These are phyloP conservation scores for Cygnus olor DNA, from an alignment of 2,797 vertebrate species.

Conservation along the genomic window DNA sequence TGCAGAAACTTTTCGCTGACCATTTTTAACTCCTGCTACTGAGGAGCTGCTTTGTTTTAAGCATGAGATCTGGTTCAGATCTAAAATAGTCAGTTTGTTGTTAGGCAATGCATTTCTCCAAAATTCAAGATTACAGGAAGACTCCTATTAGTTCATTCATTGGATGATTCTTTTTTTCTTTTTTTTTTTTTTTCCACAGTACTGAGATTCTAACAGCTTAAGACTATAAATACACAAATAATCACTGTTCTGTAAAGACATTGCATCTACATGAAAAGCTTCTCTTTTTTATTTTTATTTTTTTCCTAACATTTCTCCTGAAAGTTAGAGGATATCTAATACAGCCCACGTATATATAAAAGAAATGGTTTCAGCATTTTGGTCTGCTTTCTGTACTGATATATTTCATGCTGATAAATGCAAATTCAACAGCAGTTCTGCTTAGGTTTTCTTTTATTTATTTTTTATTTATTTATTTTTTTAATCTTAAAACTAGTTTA, in stretches of 20 bases:
- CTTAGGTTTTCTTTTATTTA: background rate
- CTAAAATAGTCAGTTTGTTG: background rate
- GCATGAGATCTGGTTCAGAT: background rate
- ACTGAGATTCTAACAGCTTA: background rate
- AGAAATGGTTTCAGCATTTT: background rate
- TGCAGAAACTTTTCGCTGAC: background rate
- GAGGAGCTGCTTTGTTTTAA: background rate
- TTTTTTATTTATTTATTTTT: background rate
- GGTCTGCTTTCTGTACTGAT: slow-evolving; percentile 38
- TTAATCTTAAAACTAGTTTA: background rate
- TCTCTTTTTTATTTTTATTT: background rate
- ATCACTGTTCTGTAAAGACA: background rate
- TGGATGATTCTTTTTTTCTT: background rate
- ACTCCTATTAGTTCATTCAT: background rate
- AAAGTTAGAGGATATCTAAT: background rate
- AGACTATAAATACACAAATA: background rate
- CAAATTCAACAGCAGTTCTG: slow-evolving; percentile 53
- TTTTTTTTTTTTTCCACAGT: background rate
- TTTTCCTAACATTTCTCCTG: background rate
- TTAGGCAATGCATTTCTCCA: background rate
- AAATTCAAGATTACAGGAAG: background rate
- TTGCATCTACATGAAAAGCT: rapidly evolving
- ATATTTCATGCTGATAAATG: slow-evolving; percentile 39
- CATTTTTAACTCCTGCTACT: background rate
- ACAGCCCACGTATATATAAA: background rate